Conservation (phyloP, 1,140 invertebrate species). For the Orchestia grillus region DNA sequence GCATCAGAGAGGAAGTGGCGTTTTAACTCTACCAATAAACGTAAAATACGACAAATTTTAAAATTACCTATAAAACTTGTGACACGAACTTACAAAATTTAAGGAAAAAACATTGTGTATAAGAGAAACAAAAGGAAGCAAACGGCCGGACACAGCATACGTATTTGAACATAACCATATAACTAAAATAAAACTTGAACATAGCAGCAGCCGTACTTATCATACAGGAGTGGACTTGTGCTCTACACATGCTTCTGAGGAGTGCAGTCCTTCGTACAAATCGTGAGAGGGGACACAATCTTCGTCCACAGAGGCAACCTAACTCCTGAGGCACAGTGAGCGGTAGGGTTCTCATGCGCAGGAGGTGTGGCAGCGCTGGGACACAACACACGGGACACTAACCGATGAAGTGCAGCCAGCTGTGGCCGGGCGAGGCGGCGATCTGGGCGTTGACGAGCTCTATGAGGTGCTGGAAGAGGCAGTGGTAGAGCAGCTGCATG, state of each 20-base stretch:
- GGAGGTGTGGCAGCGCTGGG: no score
- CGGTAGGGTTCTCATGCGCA: neutral
- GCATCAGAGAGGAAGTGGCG: no score
- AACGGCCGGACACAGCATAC: no score
- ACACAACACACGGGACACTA: neutral
- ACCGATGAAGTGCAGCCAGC: constrained; percentile 63
- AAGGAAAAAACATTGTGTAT: no score
- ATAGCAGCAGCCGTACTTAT: neutral
- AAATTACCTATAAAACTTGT: no score
- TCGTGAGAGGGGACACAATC: neutral
- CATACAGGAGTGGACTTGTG: neutral
- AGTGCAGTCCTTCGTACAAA: neutral
- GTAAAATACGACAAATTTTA: no score
- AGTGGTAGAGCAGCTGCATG: constrained; percentile 68
- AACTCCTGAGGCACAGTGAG: neutral
- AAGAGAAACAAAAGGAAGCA: no score
- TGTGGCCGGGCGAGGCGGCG: constrained; percentile 44
- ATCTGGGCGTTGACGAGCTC: constrained; percentile 68
- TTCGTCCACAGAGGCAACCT: no score
- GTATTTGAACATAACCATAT: no score
- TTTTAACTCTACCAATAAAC: no score
- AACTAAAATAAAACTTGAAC: neutral
- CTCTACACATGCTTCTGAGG: neutral
- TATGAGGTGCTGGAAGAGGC: constrained; percentile 68
- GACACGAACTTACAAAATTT: no score